Evolutionary conservation across 2,797 vertebrate species (phyloP), one percentile per base, ranked within the genome.

Genomic region (Sebastes hopkinsi): DNA sequence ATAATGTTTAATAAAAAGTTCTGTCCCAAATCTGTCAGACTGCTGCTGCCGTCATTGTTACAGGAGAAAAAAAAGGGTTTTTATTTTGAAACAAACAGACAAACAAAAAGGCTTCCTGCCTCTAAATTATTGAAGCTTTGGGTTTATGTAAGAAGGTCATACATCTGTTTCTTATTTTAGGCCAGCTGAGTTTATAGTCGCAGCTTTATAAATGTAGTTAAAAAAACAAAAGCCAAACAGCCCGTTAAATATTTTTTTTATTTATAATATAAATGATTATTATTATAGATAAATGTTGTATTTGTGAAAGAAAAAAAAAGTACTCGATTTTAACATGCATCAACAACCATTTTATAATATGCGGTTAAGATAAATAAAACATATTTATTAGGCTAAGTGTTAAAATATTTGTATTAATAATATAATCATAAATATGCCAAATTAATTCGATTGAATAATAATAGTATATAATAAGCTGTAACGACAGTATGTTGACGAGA

Each of bases 1-100:
- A 95, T 95, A 96, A 96, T 95, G 95, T 96, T 96, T 95, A 96
- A 96, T 96, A 96, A 96, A 96, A 96, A 96, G 88, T 94, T 94
- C 90, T 96, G 94, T 95, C 94, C 89, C 86, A 91, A 94, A 82
- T 52, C 32, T 67, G 81, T 54, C 59, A 8, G 42, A 16, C 80
- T 89, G 83, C 65, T 32, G 73, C 73, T 16, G 87, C 80, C 58
- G 9, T 85, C 81, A 34, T 81, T 89, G 8, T 42, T 23, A 2
- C 61, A 23, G 5, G 12, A 14, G 25, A 11, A 12, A 12, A 60
- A 16, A n/a, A 16, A n/a, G 20, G 20, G 8, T 0, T 62, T 80
- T 82, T 73, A 60, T 70, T 38, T 38, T 55, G 5, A 42, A 36
- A 50, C 22, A 13, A 42, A 46, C 18, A 13, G 32, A 46, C 18